A percentile compares a stretch with the other conserved stretches of the same genome.
These are phyloP conservation scores for Tapirus terrestris DNA, from an alignment of 2,113 vertebrate genomes.

Conservation along the genomic window DNA sequence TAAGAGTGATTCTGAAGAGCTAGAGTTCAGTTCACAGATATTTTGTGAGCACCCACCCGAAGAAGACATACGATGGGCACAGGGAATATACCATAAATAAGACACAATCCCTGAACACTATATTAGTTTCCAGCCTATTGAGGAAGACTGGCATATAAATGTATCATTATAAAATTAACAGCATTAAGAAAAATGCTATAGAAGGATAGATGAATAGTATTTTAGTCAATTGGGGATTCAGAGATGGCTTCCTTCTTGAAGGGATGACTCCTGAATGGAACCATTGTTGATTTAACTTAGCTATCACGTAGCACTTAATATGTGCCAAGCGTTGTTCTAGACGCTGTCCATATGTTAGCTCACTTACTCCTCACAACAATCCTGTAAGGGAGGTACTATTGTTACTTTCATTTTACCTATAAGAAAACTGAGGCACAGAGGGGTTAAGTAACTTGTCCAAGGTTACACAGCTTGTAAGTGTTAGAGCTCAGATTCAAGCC, in stretches of 20 bases:
- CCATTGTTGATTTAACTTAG: neutral
- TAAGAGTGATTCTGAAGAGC: neutral
- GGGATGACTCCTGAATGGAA: neutral
- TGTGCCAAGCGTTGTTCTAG: neutral
- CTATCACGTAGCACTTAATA: neutral
- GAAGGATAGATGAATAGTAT: neutral
- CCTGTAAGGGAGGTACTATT: neutral
- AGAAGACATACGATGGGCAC: neutral
- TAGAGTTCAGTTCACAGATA: neutral
- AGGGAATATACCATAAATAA: neutral
- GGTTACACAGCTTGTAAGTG: neutral
- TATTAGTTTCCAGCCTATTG: neutral
- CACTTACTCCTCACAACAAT: neutral
- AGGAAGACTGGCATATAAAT: neutral
- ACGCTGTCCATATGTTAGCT: neutral
- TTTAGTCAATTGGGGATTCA: neutral
- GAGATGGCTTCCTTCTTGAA: neutral
- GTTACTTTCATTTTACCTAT: neutral
- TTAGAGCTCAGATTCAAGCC: neutral
- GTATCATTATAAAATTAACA: neutral
- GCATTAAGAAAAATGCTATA: neutral
- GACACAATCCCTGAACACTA: neutral
- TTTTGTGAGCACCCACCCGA: neutral
- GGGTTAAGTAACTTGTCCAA: neutral
- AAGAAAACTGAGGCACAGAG: neutral